A percentile compares a stretch with the other conserved stretches of the same genome.
phyloP scores from a whole-genome alignment of 2,797 vertebrate genomes.

The Carapus acus region DNA sequence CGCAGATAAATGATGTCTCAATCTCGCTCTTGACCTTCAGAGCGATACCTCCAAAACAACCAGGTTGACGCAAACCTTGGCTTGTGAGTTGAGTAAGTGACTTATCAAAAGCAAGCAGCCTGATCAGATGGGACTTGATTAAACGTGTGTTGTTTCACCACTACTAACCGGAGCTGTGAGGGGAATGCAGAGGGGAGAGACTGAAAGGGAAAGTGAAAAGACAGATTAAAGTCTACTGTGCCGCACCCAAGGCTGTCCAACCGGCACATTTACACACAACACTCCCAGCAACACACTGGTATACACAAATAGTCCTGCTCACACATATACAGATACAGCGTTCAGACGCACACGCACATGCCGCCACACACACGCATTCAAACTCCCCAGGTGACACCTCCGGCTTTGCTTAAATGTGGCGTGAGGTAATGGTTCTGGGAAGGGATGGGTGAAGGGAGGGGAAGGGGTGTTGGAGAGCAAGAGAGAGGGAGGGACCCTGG shows the following conservation, averaged over 20 bases:
- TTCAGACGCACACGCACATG: slow-evolving; percentile 20
- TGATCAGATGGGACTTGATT: no score
- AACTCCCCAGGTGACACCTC: slow-evolving; percentile 62
- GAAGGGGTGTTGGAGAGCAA: slow-evolving; percentile 32
- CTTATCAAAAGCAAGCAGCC: slow-evolving; percentile 8
- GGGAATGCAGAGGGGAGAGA: slow-evolving; percentile 23
- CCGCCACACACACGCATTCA: slow-evolving; percentile 18
- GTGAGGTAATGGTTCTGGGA: slow-evolving; percentile 70
- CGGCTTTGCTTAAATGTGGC: slow-evolving; percentile 44
- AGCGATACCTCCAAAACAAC: background rate
- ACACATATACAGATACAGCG: slow-evolving; percentile 11
- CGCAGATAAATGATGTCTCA: background rate
- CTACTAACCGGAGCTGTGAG: slow-evolving; percentile 20
- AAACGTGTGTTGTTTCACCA: slow-evolving; percentile 5
- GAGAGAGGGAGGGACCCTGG: slow-evolving; percentile 30
- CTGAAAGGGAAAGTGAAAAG: slow-evolving; percentile 3
- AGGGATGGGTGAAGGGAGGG: slow-evolving; percentile 46
- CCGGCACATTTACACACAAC: slow-evolving; percentile 36
- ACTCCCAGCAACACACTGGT: slow-evolving; percentile 22
- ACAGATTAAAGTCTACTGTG: slow-evolving; percentile 24
- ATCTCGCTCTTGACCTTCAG: no score
- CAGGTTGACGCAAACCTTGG: background rate
- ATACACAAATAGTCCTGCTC: no score
- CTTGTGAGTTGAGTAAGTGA: slow-evolving; percentile 5
- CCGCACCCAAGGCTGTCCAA: slow-evolving; percentile 51